phyloP scores from a whole-genome alignment of 1,140 invertebrate genomes.

The Hirudo medicinalis region DNA sequence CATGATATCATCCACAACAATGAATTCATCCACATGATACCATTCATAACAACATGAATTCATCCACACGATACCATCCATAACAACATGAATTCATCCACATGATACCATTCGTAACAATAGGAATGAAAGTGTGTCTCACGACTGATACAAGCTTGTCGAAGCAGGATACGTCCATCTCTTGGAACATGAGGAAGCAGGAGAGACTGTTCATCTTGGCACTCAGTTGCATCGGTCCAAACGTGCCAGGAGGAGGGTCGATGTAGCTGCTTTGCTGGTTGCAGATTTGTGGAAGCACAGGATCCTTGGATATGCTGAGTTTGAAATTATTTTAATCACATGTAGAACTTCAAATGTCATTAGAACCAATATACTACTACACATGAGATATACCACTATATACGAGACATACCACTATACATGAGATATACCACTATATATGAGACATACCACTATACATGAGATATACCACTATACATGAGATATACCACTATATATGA shows the following conservation, averaged over 20 bases:
- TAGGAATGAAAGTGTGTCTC: slow-evolving; percentile 22
- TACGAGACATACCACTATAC: no score
- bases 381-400: no score
- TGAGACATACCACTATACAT: no score
- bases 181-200: slow-evolving; percentile 65
- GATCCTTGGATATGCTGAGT: slow-evolving; percentile 72
- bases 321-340: slow-evolving; percentile 11
- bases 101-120: background rate
- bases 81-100: no score
- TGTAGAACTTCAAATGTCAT: background rate
- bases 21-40: no score
- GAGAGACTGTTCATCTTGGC: slow-evolving; percentile 68
- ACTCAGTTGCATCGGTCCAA: slow-evolving; percentile 70
- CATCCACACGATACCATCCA: no score
- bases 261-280: slow-evolving; percentile 44
- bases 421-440: no score
- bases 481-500: no score
- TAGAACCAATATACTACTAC: no score
- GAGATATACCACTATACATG: no score
- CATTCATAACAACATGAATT: no score
- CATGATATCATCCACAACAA: no score
- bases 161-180: slow-evolving; percentile 61
- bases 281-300: slow-evolving; percentile 77
- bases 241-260: slow-evolving; percentile 44
- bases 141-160: slow-evolving; percentile 76